These are phyloP conservation scores for Phengaris alcon DNA, from an alignment of 2,888 invertebrate genomes.

Conservation along the genomic window DNA sequence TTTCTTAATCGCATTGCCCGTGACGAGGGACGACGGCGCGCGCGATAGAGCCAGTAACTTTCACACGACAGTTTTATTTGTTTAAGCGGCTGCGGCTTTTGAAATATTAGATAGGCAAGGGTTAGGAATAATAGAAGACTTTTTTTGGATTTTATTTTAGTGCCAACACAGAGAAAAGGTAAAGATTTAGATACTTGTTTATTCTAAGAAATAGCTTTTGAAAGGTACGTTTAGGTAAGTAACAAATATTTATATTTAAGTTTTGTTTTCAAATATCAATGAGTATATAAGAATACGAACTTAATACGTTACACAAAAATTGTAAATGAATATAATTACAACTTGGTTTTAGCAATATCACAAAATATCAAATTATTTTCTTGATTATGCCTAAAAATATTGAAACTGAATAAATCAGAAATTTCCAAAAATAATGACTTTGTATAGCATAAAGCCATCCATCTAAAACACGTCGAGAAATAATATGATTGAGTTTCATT, in stretches of 20 bases:
- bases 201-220: background rate
- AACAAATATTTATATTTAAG: no score
- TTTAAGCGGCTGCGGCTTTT: background rate
- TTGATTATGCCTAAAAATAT: background rate
- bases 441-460: slow-evolving; percentile 46
- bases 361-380: no score
- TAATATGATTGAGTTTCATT: slow-evolving; percentile 70
- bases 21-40: slow-evolving; percentile 33
- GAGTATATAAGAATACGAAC: no score
- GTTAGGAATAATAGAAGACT: background rate
- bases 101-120: background rate
- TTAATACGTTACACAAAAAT: no score
- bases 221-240: no score
- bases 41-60: background rate
- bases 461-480: slow-evolving; percentile 51
- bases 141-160: background rate
- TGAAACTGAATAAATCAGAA: background rate
- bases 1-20: slow-evolving; percentile 48
- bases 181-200: background rate
- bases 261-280: no score
- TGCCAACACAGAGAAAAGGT: background rate
- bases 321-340: no score
- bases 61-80: background rate
- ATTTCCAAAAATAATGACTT: background rate
- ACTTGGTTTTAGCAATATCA: no score